phyloP scores from a whole-genome alignment of 2,797 vertebrate genomes.

The Lepidocolaptes lacrymiger region DNA sequence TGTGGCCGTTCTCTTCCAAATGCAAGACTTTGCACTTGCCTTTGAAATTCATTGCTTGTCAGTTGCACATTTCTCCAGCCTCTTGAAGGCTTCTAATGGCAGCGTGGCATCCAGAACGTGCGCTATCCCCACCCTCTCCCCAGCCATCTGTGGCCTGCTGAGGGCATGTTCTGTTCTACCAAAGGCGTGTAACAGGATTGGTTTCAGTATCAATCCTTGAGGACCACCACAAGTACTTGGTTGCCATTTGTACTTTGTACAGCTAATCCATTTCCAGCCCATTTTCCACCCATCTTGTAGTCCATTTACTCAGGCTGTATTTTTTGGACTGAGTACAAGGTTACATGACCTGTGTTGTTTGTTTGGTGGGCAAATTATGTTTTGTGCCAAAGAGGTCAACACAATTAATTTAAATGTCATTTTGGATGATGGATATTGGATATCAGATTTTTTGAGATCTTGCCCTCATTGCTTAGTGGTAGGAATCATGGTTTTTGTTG shows the following conservation, averaged over 20 bases:
- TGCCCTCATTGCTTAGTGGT: neutral
- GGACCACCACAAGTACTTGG: neutral
- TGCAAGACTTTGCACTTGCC: neutral
- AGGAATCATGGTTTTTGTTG: neutral
- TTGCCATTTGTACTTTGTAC: neutral
- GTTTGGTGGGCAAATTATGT: neutral
- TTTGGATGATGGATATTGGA: neutral
- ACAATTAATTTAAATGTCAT: neutral
- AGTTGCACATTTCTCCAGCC: neutral
- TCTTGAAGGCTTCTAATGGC: neutral
- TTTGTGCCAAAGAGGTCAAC: neutral
- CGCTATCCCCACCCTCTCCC: neutral
- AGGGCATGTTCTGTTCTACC: neutral
- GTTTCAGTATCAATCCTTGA: neutral
- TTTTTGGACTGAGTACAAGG: neutral
- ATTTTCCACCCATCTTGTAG: neutral
- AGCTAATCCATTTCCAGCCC: neutral
- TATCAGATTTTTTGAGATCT: neutral
- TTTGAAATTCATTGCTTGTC: neutral
- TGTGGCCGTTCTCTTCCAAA: neutral
- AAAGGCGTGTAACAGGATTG: neutral
- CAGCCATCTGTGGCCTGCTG: neutral
- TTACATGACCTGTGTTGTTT: neutral
- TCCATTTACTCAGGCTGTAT: neutral
- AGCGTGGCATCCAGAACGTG: neutral